phyloP scores from a whole-genome alignment of 2,797 vertebrate genomes.

The Tapera naevia region DNA sequence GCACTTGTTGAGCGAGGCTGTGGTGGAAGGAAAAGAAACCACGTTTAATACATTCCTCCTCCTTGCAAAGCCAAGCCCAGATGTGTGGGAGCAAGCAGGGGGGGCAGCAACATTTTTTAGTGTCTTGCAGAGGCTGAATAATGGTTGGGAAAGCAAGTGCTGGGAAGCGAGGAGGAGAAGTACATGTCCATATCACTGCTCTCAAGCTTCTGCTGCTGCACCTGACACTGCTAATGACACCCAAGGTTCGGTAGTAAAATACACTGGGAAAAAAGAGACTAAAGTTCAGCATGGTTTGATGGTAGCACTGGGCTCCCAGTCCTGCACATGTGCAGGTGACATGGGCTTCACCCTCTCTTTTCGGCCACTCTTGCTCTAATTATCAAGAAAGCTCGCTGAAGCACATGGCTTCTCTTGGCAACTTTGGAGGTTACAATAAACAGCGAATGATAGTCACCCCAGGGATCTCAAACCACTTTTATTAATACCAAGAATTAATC shows the following conservation, averaged over 20 bases:
- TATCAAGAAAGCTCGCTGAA: fast-evolving
- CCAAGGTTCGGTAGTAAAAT: background rate
- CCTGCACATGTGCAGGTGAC: fast-evolving
- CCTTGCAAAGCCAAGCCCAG: background rate
- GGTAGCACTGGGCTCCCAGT: background rate
- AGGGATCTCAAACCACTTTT: background rate
- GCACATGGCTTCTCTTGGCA: background rate
- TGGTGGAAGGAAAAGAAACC: background rate
- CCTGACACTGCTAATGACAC: fast-evolving
- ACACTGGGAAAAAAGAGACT: fast-evolving
- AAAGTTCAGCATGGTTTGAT: background rate
- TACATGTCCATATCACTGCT: fast-evolving
- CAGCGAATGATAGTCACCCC: fast-evolving
- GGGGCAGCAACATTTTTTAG: background rate
- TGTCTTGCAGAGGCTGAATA: background rate
- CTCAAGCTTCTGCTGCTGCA: fast-evolving
- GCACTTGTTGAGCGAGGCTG: conserved; percentile 54
- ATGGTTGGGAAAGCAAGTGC: fast-evolving
- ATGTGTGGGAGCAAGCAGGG: fast-evolving
- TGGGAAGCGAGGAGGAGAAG: background rate
- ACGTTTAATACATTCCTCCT: fast-evolving
- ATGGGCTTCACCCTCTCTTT: background rate
- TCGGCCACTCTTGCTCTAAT: background rate
- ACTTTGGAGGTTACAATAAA: background rate
- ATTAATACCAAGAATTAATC: background rate